Conservation (phyloP, 2,113 vertebrate species). For the Zosterops japonicus region DNA sequence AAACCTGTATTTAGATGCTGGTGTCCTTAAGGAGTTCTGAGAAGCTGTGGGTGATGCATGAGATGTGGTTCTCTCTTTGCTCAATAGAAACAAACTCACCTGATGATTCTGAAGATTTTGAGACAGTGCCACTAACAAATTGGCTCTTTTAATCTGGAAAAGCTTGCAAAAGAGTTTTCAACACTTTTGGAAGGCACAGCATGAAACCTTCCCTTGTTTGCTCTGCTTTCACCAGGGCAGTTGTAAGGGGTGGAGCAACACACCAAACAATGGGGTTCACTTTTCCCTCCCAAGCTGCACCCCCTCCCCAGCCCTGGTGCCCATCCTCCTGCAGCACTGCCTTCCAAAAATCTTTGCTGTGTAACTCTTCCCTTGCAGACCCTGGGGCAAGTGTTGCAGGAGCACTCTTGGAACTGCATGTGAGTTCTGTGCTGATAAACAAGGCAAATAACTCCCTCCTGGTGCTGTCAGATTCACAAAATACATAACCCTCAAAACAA, state of each 20-base stretch:
- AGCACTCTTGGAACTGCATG: neutral
- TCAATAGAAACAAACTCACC: neutral
- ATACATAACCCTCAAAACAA: neutral
- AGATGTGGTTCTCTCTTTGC: neutral
- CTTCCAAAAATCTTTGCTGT: neutral
- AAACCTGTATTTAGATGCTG: neutral
- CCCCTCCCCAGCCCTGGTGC: neutral
- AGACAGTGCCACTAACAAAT: neutral
- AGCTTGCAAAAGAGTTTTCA: neutral
- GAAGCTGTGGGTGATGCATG: neutral
- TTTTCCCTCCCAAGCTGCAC: fast-evolving
- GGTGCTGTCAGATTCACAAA: slow-evolving; percentile 16
- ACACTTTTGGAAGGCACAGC: neutral
- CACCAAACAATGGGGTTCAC: neutral
- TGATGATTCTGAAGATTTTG: neutral
- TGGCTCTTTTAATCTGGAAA: neutral
- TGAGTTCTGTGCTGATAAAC: neutral
- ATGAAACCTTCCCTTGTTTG: neutral
- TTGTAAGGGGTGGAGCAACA: neutral
- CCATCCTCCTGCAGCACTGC: fast-evolving
- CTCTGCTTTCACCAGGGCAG: neutral
- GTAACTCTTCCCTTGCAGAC: neutral
- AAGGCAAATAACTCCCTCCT: neutral
- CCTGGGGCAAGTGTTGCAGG: neutral
- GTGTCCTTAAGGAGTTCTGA: neutral